A percentile compares a stretch with the other conserved stretches of the same genome.
Evolutionary conservation across 2,797 vertebrate species (phyloP).

Genomic region (Bufotes viridis): DNA sequence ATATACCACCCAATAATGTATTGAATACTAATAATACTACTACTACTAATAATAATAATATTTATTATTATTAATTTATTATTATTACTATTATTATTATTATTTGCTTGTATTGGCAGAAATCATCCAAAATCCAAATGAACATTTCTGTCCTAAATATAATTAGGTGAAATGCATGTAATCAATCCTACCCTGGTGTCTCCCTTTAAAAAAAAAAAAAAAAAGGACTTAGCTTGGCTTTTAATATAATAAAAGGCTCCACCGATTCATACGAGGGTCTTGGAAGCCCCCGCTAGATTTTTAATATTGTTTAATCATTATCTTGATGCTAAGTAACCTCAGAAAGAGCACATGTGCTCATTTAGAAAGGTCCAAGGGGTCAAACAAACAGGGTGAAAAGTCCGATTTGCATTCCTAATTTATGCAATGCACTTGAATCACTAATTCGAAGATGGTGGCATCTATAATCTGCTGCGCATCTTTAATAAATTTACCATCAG

Average conservation of each 20-base stretch:
- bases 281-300: not conserved
- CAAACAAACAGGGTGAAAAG: conserved; percentile 52
- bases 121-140: not conserved
- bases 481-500: not conserved
- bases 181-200: not conserved
- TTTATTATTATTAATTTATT: no score
- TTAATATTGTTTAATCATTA: conserved; percentile 56
- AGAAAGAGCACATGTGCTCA: conserved; percentile 57
- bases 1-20: not conserved
- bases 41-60: no score
- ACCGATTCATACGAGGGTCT: not conserved
- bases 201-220: not conserved
- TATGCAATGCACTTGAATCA: conserved; percentile 58
- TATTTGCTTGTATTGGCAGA: not conserved
- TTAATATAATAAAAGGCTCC: conserved; percentile 9
- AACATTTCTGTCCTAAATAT: not conserved
- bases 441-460: conserved; percentile 41
- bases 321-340: conserved; percentile 52
- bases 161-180: not conserved
- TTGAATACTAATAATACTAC: not conserved
- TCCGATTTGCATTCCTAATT: conserved; percentile 61
- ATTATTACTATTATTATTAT: no score
- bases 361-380: conserved; percentile 54
- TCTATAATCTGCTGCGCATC: not conserved
- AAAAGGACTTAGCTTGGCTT: not conserved